Conservation (phyloP, 2,113 vertebrate genomes). For the Chaenocephalus aceratus region DNA sequence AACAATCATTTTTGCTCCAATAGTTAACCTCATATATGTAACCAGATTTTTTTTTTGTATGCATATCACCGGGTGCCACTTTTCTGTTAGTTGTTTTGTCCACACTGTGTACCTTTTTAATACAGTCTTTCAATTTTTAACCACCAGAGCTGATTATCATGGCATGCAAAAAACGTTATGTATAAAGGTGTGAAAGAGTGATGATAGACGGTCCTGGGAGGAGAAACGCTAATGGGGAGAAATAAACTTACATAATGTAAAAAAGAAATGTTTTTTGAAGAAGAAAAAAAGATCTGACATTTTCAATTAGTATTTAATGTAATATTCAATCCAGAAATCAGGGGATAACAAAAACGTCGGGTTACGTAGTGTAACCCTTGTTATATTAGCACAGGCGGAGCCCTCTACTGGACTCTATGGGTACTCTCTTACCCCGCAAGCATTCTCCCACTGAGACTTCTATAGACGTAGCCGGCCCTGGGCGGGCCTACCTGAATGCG, state of each 20-base stretch:
- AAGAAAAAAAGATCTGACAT: not conserved
- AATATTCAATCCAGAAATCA: not conserved
- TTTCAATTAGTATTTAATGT: not conserved
- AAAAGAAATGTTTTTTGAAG: not conserved
- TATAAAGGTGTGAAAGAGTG: not conserved
- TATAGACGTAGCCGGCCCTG: no score
- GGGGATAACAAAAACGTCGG: not conserved
- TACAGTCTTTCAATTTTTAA: not conserved
- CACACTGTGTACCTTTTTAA: not conserved
- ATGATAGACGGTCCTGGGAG: not conserved
- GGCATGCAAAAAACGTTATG: not conserved
- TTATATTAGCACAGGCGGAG: no score
- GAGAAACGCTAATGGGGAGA: not conserved
- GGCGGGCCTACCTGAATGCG: no score
- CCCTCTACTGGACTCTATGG: no score
- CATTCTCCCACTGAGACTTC: no score
- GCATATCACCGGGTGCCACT: not conserved
- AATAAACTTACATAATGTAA: conserved; percentile 2
- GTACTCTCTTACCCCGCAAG: no score
- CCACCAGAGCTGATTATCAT: not conserved
- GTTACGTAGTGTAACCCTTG: no score
- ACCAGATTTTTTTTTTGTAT: no score
- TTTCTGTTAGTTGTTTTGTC: not conserved
- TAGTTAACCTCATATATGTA: no score
- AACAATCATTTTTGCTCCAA: no score